A percentile compares a stretch with the other conserved stretches of the same genome.
Evolutionary conservation across 2,113 vertebrate genomes (phyloP).

Genomic region (Phoenicopterus ruber): DNA sequence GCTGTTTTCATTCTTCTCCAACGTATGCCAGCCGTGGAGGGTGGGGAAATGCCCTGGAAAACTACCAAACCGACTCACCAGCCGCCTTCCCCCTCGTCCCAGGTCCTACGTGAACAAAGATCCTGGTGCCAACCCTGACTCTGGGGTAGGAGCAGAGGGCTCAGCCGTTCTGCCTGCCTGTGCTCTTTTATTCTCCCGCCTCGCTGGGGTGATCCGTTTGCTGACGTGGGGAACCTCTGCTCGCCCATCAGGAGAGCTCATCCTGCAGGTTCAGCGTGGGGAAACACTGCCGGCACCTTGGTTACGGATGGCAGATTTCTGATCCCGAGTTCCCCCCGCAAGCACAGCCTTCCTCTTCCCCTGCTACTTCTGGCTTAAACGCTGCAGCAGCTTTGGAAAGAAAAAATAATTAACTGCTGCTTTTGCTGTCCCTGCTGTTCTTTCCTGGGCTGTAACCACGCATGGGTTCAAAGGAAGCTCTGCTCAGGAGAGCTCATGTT

Average conservation of each 20-base stretch:
- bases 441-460: background rate
- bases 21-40: background rate
- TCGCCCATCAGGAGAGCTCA: background rate
- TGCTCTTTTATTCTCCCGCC: background rate
- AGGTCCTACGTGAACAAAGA: background rate
- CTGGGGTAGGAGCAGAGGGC: background rate
- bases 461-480: background rate
- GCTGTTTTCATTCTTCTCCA: background rate
- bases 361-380: background rate
- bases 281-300: fast-evolving
- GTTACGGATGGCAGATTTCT: background rate
- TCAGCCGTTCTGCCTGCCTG: background rate
- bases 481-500: conserved; percentile 11
- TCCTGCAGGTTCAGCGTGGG: fast-evolving
- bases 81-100: background rate
- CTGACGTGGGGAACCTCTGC: background rate
- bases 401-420: background rate
- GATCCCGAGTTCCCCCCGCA: background rate
- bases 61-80: background rate
- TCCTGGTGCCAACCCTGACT: background rate
- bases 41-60: background rate
- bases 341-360: background rate
- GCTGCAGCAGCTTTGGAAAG: background rate
- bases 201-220: background rate
- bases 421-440: background rate